Evolutionary conservation across 2,888 invertebrate species (phyloP).

Genomic region (Subacronicta megacephala): DNA sequence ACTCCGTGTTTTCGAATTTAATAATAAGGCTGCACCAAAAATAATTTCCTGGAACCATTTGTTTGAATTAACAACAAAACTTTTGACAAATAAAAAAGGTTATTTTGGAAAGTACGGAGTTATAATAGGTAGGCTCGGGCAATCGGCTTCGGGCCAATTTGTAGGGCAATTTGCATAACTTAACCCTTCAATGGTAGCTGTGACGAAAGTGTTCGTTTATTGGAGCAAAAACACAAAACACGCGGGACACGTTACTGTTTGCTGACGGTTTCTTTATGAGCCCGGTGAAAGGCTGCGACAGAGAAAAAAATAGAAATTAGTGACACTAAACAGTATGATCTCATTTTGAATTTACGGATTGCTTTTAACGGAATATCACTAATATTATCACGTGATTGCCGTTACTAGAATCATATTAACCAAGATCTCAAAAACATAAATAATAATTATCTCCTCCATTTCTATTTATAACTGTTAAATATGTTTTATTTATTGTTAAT

Average conservation of each 20-base stretch:
- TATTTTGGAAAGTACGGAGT: slow-evolving; percentile 64
- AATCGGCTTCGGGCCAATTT: slow-evolving; percentile 67
- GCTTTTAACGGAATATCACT: too few relatives aligned
- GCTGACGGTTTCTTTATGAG: slow-evolving; percentile 68
- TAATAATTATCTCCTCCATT: background rate
- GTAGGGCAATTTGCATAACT: slow-evolving; percentile 86
- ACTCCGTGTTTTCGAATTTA: slow-evolving; percentile 29
- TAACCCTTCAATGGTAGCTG: slow-evolving; percentile 79
- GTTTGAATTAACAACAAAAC: slow-evolving; percentile 56
- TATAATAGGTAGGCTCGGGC: slow-evolving; percentile 66
- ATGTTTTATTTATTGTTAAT: slow-evolving; percentile 6
- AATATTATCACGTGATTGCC: too few relatives aligned
- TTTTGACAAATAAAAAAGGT: slow-evolving; percentile 59
- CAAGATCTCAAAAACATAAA: background rate
- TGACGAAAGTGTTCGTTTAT: slow-evolving; percentile 75
- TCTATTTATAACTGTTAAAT: background rate
- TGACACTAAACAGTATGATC: slow-evolving; percentile 44
- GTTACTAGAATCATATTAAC: slow-evolving; percentile 14
- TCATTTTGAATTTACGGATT: slow-evolving; percentile 13
- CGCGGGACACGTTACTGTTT: slow-evolving; percentile 68
- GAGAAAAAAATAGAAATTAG: slow-evolving; percentile 49
- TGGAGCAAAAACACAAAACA: slow-evolving; percentile 78
- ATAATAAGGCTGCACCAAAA: slow-evolving; percentile 39
- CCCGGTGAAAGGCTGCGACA: slow-evolving; percentile 66
- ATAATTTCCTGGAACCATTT: slow-evolving; percentile 53